Conservation (phyloP, 2,113 vertebrate genomes). For the Mesocricetus auratus region DNA sequence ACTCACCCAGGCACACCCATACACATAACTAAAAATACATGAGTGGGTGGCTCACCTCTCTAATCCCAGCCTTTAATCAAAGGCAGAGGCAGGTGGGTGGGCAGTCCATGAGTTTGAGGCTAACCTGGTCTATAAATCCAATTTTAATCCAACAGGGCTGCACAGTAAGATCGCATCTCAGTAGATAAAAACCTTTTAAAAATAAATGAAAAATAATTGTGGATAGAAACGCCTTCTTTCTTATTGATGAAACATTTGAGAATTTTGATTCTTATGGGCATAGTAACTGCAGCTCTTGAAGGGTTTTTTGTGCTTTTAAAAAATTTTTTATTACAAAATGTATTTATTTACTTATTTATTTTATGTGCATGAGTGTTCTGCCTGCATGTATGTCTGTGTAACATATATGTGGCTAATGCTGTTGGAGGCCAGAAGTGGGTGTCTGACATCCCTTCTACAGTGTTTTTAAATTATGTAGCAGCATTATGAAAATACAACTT, state of each 20-base stretch:
- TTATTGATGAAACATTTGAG: slow-evolving; percentile 22
- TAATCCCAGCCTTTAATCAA: background rate
- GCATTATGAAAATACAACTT: background rate
- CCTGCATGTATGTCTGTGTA: background rate
- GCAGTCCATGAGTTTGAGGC: background rate
- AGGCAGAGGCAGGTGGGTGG: background rate
- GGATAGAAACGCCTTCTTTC: background rate
- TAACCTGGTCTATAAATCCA: background rate
- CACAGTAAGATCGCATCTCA: background rate
- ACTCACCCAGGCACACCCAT: background rate
- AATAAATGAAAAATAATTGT: background rate
- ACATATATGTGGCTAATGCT: background rate
- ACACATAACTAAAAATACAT: background rate
- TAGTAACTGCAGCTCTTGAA: slow-evolving; percentile 6
- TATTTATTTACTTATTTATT: background rate
- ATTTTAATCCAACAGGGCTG: background rate
- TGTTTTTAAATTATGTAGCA: background rate
- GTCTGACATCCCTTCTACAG: background rate
- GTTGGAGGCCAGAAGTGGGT: background rate
- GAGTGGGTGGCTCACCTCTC: background rate
- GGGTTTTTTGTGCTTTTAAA: background rate
- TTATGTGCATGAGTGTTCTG: background rate
- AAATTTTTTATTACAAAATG: background rate
- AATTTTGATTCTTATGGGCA: background rate
- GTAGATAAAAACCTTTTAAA: background rate